Percentiles rank a stretch among this genome's conserved stretches.
phyloP scores from a whole-genome alignment of 2,113 vertebrate genomes.

The Lutjanus erythropterus region DNA sequence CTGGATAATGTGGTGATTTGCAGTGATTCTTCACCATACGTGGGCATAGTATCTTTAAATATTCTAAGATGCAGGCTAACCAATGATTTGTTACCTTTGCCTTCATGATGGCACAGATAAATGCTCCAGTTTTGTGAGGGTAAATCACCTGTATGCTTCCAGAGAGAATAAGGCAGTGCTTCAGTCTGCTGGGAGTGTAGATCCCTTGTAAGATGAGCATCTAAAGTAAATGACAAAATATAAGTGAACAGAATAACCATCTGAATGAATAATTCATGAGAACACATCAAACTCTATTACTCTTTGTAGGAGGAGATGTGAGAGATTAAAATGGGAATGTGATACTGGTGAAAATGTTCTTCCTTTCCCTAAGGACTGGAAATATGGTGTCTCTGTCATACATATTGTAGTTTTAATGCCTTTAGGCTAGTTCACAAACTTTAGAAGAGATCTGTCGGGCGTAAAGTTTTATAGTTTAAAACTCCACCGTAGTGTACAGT shows the following conservation, averaged over 20 bases:
- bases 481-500: background rate
- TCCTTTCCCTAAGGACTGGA: constrained; percentile 36
- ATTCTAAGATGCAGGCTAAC: background rate
- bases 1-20: background rate
- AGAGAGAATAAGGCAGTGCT: constrained; percentile 9
- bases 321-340: constrained; percentile 64
- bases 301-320: constrained; percentile 54
- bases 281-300: constrained; percentile 56
- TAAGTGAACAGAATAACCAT: constrained; percentile 54
- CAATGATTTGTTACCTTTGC: background rate
- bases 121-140: constrained; percentile 4
- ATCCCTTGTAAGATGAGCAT: constrained; percentile 47
- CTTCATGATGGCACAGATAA: constrained; percentile 2
- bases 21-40: background rate
- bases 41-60: background rate
- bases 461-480: constrained; percentile 9
- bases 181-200: constrained; percentile 37
- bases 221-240: constrained; percentile 59
- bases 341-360: constrained; percentile 59
- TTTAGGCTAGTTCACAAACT: constrained; percentile 43
- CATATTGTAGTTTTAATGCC: constrained; percentile 29
- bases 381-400: constrained; percentile 40
- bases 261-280: constrained; percentile 65
- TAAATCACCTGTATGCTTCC: constrained; percentile 43
- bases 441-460: constrained; percentile 13